Conservation (phyloP, 2,888 invertebrate species). For the Nycteola revayana region DNA sequence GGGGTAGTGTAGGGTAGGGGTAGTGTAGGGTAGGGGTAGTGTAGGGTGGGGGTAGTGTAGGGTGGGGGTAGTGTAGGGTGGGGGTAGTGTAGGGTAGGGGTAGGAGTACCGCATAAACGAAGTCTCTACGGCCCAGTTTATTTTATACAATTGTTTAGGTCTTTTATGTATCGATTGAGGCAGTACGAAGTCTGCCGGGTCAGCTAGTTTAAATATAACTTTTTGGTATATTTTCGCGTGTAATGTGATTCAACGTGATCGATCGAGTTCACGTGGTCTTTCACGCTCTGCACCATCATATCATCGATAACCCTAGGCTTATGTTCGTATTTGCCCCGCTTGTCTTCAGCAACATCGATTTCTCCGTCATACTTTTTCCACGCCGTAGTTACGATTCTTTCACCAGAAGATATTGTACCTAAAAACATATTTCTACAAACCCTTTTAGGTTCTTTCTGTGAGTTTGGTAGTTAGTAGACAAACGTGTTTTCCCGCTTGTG, state of each 20-base stretch:
- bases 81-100: too few species aligned
- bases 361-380: slow-evolving; percentile 6
- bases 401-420: slow-evolving; percentile 7
- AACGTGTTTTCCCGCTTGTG: slow-evolving; percentile 6
- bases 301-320: slow-evolving; percentile 2
- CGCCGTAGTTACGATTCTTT: slow-evolving; percentile 8
- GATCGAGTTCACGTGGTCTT: slow-evolving; percentile 4
- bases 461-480: slow-evolving; percentile 5
- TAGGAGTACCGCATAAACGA: too few species aligned
- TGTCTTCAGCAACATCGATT: slow-evolving; percentile 1
- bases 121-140: too few species aligned
- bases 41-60: too few species aligned
- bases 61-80: too few species aligned
- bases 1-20: too few species aligned
- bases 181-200: too few species aligned
- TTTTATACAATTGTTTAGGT: too few species aligned
- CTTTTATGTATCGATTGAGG: too few species aligned
- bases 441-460: slow-evolving; percentile 2
- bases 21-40: too few species aligned
- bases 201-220: slow-evolving; percentile 2
- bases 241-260: slow-evolving; percentile 5
- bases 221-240: slow-evolving; percentile 2
- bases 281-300: background rate
- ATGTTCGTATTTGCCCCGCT: slow-evolving; percentile 1
- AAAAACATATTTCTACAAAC: slow-evolving; percentile 10